Evolutionary conservation across 2,888 invertebrate genomes (phyloP).

Genomic region (Neelides folsomi): DNA sequence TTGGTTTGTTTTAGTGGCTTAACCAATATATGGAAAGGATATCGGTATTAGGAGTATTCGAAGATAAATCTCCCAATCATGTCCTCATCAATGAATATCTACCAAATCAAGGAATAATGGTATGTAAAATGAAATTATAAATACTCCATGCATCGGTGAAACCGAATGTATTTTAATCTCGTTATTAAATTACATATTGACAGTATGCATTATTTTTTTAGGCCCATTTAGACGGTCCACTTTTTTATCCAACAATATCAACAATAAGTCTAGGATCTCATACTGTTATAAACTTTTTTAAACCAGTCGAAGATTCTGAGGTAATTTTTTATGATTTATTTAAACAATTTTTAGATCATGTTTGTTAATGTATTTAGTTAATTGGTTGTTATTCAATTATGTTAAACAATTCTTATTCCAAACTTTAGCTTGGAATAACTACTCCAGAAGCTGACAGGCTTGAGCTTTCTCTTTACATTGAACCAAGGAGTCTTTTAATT

Average conservation of each 20-base stretch:
- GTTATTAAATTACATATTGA: no score
- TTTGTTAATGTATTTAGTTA: no score
- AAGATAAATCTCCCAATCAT: conserved; percentile 69
- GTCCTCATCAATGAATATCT: conserved; percentile 87
- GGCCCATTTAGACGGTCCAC: conserved; percentile 89
- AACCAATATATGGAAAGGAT: conserved; percentile 57
- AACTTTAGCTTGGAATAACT: not conserved
- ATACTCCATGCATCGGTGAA: no score
- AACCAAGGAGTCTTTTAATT: conserved; percentile 76
- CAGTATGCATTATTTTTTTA: no score
- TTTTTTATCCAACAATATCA: conserved; percentile 82
- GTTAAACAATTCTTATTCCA: no score
- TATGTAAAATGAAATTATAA: conserved; percentile 33
- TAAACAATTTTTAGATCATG: not conserved
- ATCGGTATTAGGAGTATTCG: conserved; percentile 53
- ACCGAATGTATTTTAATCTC: no score
- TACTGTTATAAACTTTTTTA: conserved; percentile 71
- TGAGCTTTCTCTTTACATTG: conserved; percentile 63
- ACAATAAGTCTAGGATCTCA: conserved; percentile 87
- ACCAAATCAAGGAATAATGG: conserved; percentile 89
- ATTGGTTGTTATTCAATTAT: no score
- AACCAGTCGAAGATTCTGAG: conserved; percentile 32
- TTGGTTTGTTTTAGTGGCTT: conserved; percentile 52
- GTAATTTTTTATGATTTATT: not conserved
- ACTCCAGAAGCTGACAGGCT: conserved; percentile 9